Percentiles rank a stretch among this genome's conserved stretches.
Conservation (phyloP, 2,113 vertebrate genomes). For the Phalacrocorax pelagicus region DNA sequence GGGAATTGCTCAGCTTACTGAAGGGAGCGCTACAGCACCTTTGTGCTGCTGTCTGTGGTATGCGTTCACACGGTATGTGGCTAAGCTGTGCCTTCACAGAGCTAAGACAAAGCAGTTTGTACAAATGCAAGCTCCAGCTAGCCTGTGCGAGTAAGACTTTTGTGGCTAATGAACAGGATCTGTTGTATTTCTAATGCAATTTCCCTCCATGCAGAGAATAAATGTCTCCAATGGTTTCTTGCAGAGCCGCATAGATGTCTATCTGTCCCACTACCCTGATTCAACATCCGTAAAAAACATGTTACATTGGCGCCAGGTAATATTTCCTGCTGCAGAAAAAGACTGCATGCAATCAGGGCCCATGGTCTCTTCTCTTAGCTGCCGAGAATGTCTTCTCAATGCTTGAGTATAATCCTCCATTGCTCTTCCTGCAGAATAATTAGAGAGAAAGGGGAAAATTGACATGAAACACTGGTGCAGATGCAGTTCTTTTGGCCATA, state of each 20-base stretch:
- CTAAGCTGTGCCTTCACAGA: background rate
- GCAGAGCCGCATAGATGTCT: slow-evolving; percentile 82
- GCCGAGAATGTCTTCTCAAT: background rate
- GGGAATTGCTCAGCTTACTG: background rate
- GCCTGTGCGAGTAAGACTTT: background rate
- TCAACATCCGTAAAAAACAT: slow-evolving; percentile 85
- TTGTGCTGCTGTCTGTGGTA: background rate
- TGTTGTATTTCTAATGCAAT: background rate
- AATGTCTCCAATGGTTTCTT: background rate
- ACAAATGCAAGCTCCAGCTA: background rate
- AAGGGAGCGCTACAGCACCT: background rate
- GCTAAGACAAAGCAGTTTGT: background rate
- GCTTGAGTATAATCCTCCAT: background rate
- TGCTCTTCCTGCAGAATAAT: background rate
- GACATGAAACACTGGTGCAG: background rate
- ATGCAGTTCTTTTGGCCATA: background rate
- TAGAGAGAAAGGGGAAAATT: background rate
- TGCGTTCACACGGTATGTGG: background rate
- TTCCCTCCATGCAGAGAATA: background rate
- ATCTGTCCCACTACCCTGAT: slow-evolving; percentile 83
- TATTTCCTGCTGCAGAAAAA: background rate
- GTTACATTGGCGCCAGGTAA: slow-evolving; percentile 89
- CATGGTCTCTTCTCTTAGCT: background rate
- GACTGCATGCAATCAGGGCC: background rate
- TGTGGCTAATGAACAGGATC: background rate